These are phyloP conservation scores for Macheiramphus alcinus DNA, from an alignment of 2,113 vertebrate species.

Conservation along the genomic window DNA sequence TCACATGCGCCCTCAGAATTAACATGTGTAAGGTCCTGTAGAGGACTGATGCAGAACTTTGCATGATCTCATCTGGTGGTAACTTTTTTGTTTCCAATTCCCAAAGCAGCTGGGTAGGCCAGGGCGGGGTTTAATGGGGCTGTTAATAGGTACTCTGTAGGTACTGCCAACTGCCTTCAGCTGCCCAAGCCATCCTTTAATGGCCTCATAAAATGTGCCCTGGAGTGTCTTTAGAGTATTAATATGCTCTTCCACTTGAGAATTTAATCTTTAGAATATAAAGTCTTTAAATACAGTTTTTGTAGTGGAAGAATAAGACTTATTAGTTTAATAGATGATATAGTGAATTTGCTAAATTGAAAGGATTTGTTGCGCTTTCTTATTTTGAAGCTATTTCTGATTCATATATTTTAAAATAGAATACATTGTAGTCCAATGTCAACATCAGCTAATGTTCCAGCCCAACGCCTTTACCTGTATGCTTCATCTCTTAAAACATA, in stretches of 20 bases:
- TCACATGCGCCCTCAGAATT: neutral
- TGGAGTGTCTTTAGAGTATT: conserved; percentile 5
- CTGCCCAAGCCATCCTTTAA: neutral
- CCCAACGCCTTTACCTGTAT: neutral
- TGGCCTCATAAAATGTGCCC: neutral
- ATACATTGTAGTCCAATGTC: neutral
- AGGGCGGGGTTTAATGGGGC: neutral
- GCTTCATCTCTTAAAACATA: neutral
- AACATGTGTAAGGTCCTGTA: neutral
- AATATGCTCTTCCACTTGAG: neutral
- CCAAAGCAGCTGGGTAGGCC: neutral
- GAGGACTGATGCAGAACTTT: neutral
- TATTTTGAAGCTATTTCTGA: neutral
- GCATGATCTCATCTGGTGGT: neutral
- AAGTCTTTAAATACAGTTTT: neutral
- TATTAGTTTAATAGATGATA: neutral
- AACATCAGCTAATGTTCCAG: neutral
- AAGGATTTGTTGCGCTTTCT: neutral
- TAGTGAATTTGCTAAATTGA: neutral
- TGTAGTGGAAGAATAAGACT: neutral
- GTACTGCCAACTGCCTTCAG: neutral
- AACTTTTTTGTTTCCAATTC: neutral
- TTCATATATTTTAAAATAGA: neutral
- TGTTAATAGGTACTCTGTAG: neutral
- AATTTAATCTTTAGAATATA: neutral